These are phyloP conservation scores for Pachydiplax longipennis DNA, from an alignment of 2,888 invertebrate species.

Conservation along the genomic window DNA sequence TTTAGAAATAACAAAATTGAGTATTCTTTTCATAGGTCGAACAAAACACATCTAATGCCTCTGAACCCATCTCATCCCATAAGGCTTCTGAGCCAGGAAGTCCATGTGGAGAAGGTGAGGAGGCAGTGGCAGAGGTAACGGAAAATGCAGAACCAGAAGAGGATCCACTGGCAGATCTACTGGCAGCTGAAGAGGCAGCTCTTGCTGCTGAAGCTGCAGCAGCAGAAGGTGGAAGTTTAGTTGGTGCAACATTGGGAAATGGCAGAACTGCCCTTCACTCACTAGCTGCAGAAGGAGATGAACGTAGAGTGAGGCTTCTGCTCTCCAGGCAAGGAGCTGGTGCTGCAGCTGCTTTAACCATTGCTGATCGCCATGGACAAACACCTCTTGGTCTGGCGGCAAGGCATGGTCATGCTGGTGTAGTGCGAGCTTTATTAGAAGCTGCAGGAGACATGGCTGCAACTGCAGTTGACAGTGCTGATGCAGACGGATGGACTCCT, in stretches of 20 bases:
- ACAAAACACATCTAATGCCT: constrained; percentile 31
- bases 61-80: constrained; percentile 34
- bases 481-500: constrained; percentile 90
- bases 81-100: constrained; percentile 40
- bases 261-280: constrained; percentile 79
- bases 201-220: constrained; percentile 35
- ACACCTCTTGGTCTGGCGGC: constrained; percentile 88
- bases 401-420: constrained; percentile 76
- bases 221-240: background rate
- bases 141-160: constrained; percentile 48
- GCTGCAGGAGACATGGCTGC: constrained; percentile 67
- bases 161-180: constrained; percentile 60
- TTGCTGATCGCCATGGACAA: constrained; percentile 70
- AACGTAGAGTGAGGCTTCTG: constrained; percentile 60
- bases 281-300: constrained; percentile 78
- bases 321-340: constrained; percentile 70
- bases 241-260: constrained; percentile 13
- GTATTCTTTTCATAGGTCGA: constrained; percentile 21
- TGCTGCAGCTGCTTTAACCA: constrained; percentile 55
- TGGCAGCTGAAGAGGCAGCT: constrained; percentile 63
- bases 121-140: background rate
- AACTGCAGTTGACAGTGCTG: constrained; percentile 71
- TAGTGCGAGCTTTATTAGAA: constrained; percentile 70
- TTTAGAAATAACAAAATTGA: background rate
- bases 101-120: constrained; percentile 29